A percentile compares a stretch with the other conserved stretches of the same genome.
Evolutionary conservation across 2,113 vertebrate genomes (phyloP).

Genomic region (Labeo rohita): DNA sequence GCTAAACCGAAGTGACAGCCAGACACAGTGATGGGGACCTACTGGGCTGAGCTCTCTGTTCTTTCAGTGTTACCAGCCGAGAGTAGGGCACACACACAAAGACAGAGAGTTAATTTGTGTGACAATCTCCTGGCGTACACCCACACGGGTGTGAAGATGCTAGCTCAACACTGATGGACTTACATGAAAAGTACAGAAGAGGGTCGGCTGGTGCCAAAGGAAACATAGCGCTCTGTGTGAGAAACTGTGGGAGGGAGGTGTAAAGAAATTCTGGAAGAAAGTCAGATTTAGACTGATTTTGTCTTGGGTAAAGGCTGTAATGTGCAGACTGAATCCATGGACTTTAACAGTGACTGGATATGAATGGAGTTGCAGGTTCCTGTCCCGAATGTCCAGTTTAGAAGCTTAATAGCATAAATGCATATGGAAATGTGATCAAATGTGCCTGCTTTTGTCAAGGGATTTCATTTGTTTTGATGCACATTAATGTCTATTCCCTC

Average conservation of each 20-base stretch:
- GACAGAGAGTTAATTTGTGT: conserved; percentile 41
- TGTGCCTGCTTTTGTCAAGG: neutral
- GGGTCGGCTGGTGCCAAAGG: neutral
- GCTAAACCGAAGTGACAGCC: conserved; percentile 46
- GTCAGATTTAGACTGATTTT: neutral
- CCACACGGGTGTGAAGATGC: neutral
- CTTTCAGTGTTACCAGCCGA: neutral
- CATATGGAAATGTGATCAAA: neutral
- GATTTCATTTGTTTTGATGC: neutral
- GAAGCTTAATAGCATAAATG: neutral
- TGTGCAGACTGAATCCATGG: neutral
- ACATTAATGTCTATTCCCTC: conserved; percentile 3
- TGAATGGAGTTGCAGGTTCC: neutral
- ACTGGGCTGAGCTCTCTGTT: neutral
- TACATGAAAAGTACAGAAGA: conserved; percentile 5
- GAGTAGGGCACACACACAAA: conserved; percentile 12
- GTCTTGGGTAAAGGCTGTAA: neutral
- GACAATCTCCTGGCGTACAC: neutral
- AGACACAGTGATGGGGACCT: conserved; percentile 1
- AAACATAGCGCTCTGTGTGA: conserved; percentile 1
- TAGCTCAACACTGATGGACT: conserved; percentile 19
- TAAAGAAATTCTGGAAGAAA: neutral
- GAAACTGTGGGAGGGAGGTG: neutral
- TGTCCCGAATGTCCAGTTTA: conserved; percentile 16
- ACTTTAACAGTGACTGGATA: neutral